Evolutionary conservation across 2,888 invertebrate species (phyloP), one percentile per base, ranked within the genome.

Genomic region (Chrysina gloriosa): DNA sequence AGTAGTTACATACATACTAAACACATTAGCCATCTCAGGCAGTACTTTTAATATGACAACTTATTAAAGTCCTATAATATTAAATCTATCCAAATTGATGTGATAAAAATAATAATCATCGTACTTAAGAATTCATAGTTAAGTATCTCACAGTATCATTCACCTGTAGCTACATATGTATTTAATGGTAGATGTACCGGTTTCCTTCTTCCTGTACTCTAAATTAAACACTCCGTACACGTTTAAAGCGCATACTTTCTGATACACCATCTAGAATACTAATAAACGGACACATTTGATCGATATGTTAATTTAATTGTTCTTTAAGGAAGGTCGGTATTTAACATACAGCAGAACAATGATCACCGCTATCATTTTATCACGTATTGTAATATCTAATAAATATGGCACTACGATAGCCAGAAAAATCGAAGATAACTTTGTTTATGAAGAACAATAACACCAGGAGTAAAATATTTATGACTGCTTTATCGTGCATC

Each of bases 241-340:
- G 25, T 23, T 25, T 23, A 14, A 14, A 6, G 14, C 14, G 23
- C 58, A 39, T 39, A 36, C 25, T 58, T 39, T 39, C 23, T 39
- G n/a, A 58, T 39, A 25, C 19, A 9, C 39, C 11, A 7, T 23
- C 7, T n/a, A 23, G 36, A 39, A 58, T 39, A 36, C 25, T 58
- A 58, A 58, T 39, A 27, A 4, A 58, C 5, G 42, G 11, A 58
- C 25, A 14, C 25, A 11, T 58, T 39, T 39, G 42, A 39, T 56
- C 56, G n/a, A 39, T 36, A 58, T 58, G 39, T 58, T 39, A 42
- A 58, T 25, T 39, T 25, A 39, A 56, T 58, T 25, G 58, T 58
- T 27, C 23, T 58, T 19, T 21, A 58, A 39, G 58, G 39, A 58
- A 58, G 58, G 58, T 14, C 58, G 16, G 42, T 58, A 42, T 39